A percentile compares a stretch with the other conserved stretches of the same genome.
Evolutionary conservation across 2,113 vertebrate species (phyloP).

Genomic region (Syngnathus typhle): DNA sequence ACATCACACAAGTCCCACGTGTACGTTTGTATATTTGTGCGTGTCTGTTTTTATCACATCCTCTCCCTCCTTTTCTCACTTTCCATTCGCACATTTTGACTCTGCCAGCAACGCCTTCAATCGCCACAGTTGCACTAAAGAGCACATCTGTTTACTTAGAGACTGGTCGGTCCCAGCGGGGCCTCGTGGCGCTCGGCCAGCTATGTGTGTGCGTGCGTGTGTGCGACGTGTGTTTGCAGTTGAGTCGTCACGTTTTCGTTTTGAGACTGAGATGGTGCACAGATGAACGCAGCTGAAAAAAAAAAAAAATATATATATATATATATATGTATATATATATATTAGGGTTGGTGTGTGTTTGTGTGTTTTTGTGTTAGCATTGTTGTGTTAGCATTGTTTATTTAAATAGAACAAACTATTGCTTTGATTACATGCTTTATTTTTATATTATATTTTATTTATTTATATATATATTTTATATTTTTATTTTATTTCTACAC

Average conservation of each 20-base stretch:
- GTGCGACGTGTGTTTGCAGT: conserved; percentile 28
- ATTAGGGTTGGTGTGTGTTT: no score
- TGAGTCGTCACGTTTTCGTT: conserved; percentile 51
- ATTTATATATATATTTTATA: no score
- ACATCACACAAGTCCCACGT: conserved; percentile 22
- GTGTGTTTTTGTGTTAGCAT: no score
- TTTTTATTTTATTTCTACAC: no score
- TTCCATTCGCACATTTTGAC: conserved; percentile 38
- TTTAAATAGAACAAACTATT: no score
- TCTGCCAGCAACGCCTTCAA: conserved; percentile 31
- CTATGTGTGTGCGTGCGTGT: conserved; percentile 6
- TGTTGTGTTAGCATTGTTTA: no score
- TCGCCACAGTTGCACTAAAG: conserved; percentile 33
- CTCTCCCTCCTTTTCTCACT: conserved; percentile 42
- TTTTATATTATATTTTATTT: no score
- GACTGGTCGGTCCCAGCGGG: conserved; percentile 51
- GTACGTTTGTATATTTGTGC: neutral
- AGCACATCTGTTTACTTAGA: conserved; percentile 43
- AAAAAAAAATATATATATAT: neutral
- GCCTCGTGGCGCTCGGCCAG: conserved; percentile 26
- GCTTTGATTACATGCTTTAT: no score
- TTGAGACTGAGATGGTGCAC: conserved; percentile 28
- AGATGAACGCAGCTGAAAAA: conserved; percentile 15
- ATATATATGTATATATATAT: no score
- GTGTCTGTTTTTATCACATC: conserved; percentile 26